These are phyloP conservation scores for Thinocorus orbignyianus DNA, from an alignment of 2,113 vertebrate genomes.

Conservation along the genomic window DNA sequence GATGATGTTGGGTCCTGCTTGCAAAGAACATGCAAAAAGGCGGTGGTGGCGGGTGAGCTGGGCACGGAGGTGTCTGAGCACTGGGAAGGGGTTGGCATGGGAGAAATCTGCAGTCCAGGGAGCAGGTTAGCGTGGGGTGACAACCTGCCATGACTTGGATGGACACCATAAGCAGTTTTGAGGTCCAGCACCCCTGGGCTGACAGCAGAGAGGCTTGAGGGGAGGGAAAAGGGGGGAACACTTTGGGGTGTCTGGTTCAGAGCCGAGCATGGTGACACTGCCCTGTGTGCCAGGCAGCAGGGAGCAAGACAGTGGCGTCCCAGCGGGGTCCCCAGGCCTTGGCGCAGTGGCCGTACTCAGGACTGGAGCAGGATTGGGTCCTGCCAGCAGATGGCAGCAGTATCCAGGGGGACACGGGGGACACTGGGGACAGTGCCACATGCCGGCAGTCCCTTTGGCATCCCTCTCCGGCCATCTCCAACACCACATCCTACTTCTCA, in stretches of 20 bases:
- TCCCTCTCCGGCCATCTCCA: background rate
- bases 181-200: background rate
- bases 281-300: background rate
- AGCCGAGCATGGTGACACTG: background rate
- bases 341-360: rapidly evolving
- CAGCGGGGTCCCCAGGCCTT: background rate
- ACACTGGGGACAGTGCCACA: background rate
- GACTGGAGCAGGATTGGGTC: background rate
- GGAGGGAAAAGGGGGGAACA: background rate
- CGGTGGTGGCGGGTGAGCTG: background rate
- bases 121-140: rapidly evolving
- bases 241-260: background rate
- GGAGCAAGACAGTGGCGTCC: background rate
- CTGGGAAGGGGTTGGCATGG: background rate
- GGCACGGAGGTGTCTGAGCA: background rate
- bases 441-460: background rate
- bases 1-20: rapidly evolving
- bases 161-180: background rate
- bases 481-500: background rate
- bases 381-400: slow-evolving; percentile 61
- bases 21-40: rapidly evolving
- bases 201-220: background rate
- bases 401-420: background rate
- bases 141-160: rapidly evolving
- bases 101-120: background rate